A percentile compares a stretch with the other conserved stretches of the same genome.
Conservation (phyloP, 2,797 vertebrate genomes). For the Eulemur rubriventer region DNA sequence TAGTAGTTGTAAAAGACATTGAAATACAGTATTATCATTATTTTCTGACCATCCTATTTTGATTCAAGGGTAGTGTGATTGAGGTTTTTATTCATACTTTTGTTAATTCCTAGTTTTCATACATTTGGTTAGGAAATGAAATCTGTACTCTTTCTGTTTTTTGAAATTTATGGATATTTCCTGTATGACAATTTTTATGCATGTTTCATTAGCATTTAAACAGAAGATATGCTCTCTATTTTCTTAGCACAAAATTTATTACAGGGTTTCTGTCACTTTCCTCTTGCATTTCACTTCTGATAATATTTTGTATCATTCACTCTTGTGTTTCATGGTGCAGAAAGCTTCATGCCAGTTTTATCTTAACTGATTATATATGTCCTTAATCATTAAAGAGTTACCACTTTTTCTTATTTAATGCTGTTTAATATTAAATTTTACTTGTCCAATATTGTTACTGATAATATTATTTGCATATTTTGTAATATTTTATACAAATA, state of each 20-base stretch:
- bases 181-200: neutral
- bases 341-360: neutral
- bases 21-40: neutral
- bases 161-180: neutral
- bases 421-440: neutral
- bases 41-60: neutral
- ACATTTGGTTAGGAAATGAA: neutral
- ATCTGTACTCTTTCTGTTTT: neutral
- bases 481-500: neutral
- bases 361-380: neutral
- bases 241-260: neutral
- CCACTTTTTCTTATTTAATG: neutral
- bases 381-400: neutral
- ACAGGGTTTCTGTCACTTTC: neutral
- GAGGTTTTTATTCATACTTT: neutral
- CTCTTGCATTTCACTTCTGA: neutral
- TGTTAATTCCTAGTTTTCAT: slow-evolving; percentile 26
- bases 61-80: neutral
- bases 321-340: neutral
- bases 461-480: neutral
- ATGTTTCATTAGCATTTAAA: neutral
- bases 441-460: neutral
- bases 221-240: neutral
- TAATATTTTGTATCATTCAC: neutral
- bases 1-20: neutral